Evolutionary conservation across 2,113 vertebrate species (phyloP).

Genomic region (Triplophysa dalaica): DNA sequence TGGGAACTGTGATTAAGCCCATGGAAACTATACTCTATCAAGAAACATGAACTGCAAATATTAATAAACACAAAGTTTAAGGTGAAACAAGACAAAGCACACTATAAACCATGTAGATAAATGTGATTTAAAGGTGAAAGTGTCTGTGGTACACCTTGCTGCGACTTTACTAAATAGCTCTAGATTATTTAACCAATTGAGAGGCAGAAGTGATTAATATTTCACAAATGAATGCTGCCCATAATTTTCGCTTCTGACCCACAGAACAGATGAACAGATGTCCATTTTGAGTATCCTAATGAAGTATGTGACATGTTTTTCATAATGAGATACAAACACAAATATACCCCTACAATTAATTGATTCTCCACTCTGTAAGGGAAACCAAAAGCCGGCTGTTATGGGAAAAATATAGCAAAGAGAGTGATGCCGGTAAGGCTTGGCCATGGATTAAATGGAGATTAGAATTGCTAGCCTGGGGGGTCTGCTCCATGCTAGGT

Average conservation of each 20-base stretch:
- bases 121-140: too few species aligned
- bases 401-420: constrained; percentile 6
- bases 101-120: too few species aligned
- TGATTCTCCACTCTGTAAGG: neutral
- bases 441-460: constrained; percentile 10
- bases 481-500: neutral
- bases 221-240: neutral
- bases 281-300: constrained; percentile 9
- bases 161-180: neutral
- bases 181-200: constrained; percentile 9
- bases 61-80: too few species aligned
- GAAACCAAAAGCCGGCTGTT: neutral
- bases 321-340: neutral
- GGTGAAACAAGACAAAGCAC: too few species aligned
- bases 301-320: constrained; percentile 3
- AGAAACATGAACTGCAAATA: too few species aligned
- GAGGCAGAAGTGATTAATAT: neutral
- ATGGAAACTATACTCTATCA: too few species aligned
- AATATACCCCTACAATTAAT: neutral
- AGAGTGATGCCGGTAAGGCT: neutral
- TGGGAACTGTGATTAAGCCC: too few species aligned
- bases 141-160: too few species aligned
- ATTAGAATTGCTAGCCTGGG: constrained; percentile 30
- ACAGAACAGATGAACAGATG: constrained; percentile 10
- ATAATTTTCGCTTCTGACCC: neutral